Conservation (phyloP, 1,140 invertebrate genomes). For the Tetramorium alpestre region DNA sequence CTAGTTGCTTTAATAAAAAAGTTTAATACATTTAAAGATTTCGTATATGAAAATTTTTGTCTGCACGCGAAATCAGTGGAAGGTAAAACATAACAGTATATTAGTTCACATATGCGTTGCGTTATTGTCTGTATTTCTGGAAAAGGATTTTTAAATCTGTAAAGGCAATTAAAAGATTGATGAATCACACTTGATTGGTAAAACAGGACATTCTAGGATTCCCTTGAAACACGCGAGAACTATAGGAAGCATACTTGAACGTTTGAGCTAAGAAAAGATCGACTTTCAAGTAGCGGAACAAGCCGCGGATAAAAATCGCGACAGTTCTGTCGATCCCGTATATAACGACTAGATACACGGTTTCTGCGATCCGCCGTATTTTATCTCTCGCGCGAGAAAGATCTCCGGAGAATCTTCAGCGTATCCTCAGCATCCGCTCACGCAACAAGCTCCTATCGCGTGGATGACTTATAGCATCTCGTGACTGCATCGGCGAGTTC, state of each 20-base stretch:
- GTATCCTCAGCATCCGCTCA: conserved; percentile 59
- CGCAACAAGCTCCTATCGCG: conserved; percentile 69
- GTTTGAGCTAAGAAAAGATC: background rate
- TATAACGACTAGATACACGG: background rate
- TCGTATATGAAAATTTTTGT: too few relatives aligned
- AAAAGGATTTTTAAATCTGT: too few relatives aligned
- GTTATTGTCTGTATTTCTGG: too few relatives aligned
- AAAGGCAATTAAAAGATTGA: too few relatives aligned
- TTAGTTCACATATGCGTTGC: too few relatives aligned
- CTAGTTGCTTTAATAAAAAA: too few relatives aligned
- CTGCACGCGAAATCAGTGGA: too few relatives aligned
- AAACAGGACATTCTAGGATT: too few relatives aligned
- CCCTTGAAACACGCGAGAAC: too few relatives aligned
- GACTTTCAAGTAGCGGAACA: background rate
- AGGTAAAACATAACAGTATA: too few relatives aligned
- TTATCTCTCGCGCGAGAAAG: conserved; percentile 9
- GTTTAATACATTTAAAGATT: too few relatives aligned
- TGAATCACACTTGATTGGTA: too few relatives aligned
- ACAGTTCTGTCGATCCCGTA: background rate
- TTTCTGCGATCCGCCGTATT: background rate
- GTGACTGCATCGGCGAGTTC: conserved; percentile 36
- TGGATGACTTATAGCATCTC: conserved; percentile 71
- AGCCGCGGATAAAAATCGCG: background rate
- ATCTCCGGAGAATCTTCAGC: conserved; percentile 21
- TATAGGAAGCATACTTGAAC: background rate